These are phyloP conservation scores for Mythimna impura DNA, from an alignment of 2,888 invertebrate genomes.

Conservation along the genomic window DNA sequence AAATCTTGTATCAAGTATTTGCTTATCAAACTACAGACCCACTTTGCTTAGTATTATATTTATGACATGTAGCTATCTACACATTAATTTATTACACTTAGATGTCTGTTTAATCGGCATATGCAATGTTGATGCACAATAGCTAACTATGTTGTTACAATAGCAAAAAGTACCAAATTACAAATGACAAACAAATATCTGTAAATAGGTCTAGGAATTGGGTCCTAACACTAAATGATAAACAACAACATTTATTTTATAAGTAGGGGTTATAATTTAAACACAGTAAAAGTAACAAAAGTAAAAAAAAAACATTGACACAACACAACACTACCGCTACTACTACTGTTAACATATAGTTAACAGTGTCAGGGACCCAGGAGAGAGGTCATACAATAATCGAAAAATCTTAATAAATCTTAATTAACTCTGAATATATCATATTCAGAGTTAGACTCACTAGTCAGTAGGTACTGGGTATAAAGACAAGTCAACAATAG, in stretches of 20 bases:
- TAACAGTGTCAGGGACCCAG: too few species aligned
- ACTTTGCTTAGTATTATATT: background rate
- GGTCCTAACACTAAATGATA: conserved; percentile 28
- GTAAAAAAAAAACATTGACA: background rate
- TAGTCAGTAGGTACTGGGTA: too few species aligned
- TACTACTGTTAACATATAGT: too few species aligned
- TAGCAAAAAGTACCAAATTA: conserved; percentile 12
- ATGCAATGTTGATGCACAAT: background rate
- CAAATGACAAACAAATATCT: conserved; percentile 26
- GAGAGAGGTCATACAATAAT: too few species aligned
- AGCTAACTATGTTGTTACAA: conserved; percentile 11
- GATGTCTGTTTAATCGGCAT: background rate
- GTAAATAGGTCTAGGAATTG: conserved; percentile 36
- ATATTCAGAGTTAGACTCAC: too few species aligned
- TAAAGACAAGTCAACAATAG: too few species aligned
- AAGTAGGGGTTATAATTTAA: background rate
- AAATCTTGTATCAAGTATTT: background rate
- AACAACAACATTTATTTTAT: conserved; percentile 14
- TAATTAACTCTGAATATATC: too few species aligned
- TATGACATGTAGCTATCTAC: background rate
- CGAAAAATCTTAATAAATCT: too few species aligned
- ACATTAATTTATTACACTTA: background rate
- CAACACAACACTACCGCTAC: background rate
- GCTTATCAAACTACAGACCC: background rate
- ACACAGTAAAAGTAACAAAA: conserved; percentile 8